Conservation (phyloP, 2,888 invertebrate genomes). For the Mythimna albipuncta region DNA sequence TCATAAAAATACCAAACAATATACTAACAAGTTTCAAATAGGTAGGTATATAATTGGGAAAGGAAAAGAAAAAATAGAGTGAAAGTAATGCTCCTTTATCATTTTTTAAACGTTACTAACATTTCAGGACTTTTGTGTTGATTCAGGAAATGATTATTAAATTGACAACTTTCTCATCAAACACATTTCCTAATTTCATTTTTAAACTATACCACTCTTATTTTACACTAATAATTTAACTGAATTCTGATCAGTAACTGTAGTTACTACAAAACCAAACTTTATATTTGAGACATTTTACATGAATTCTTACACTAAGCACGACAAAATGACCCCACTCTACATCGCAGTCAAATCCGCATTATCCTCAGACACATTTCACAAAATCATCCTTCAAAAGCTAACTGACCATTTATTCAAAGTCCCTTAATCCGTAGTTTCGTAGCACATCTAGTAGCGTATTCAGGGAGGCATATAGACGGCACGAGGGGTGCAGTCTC, state of each 20-base stretch:
- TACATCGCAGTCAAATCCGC: background rate
- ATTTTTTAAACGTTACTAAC: too few species aligned
- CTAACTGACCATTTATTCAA: conserved; percentile 47
- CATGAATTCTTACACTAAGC: background rate
- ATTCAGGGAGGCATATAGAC: conserved; percentile 72
- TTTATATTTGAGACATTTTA: background rate
- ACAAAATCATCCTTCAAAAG: conserved; percentile 36
- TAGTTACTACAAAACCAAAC: background rate
- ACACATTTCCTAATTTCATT: too few species aligned
- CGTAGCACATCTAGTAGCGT: conserved; percentile 73
- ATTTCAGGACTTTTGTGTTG: too few species aligned
- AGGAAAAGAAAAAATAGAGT: too few species aligned
- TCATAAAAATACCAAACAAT: too few species aligned
- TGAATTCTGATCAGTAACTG: background rate
- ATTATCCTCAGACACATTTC: conserved; percentile 3
- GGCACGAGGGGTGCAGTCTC: conserved; percentile 82
- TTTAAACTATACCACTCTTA: too few species aligned
- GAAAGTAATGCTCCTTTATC: too few species aligned
- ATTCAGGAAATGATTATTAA: too few species aligned
- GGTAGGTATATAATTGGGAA: too few species aligned
- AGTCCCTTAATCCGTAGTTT: conserved; percentile 57
- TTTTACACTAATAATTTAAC: background rate
- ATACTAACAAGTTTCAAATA: too few species aligned
- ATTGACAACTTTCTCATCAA: too few species aligned
- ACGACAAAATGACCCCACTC: background rate